A percentile compares a stretch with the other conserved stretches of the same genome.
Evolutionary conservation across 1,140 invertebrate species (phyloP).

Genomic region (Luehdorfia chinensis): DNA sequence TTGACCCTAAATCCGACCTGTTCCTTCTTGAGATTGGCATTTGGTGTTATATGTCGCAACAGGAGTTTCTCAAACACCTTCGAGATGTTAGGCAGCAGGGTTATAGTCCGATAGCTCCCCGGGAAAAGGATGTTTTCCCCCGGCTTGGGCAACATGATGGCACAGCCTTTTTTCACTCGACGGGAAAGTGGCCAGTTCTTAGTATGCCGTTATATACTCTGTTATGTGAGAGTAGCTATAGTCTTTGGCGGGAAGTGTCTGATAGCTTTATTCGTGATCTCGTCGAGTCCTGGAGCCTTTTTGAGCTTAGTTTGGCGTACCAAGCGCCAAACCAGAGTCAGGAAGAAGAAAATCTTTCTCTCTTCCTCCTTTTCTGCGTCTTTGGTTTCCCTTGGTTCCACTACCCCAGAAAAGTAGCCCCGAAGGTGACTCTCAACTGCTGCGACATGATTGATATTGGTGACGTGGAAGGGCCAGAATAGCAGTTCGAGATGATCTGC

Average conservation of each 20-base stretch:
- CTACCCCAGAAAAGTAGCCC: constrained; percentile 14
- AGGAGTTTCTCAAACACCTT: too few relatives aligned
- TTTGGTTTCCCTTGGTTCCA: too few relatives aligned
- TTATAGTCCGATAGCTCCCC: constrained; percentile 43
- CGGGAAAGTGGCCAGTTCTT: too few relatives aligned
- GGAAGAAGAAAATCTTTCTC: constrained; percentile 18
- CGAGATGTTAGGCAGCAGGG: too few relatives aligned
- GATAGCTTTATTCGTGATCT: constrained; percentile 19
- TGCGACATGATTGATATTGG: not conserved
- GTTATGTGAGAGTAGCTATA: constrained; percentile 6
- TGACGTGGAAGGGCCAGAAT: constrained; percentile 23
- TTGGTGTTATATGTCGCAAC: too few relatives aligned
- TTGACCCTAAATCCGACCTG: too few relatives aligned
- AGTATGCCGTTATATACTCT: constrained; percentile 23
- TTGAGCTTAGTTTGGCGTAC: not conserved
- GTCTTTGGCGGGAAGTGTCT: constrained; percentile 18
- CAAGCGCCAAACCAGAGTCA: constrained; percentile 4
- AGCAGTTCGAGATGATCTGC: constrained; percentile 24
- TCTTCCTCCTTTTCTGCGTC: too few relatives aligned
- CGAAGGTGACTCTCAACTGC: not conserved
- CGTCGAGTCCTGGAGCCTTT: constrained; percentile 27
- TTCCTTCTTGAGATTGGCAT: too few relatives aligned
- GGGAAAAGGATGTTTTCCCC: constrained; percentile 26
- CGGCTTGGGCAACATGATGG: constrained; percentile 39
- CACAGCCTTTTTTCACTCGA: constrained; percentile 32